Evolutionary conservation across 2,113 vertebrate genomes (phyloP), one percentile per base, ranked within the genome.

Genomic region (Nothobranchius furzeri): DNA sequence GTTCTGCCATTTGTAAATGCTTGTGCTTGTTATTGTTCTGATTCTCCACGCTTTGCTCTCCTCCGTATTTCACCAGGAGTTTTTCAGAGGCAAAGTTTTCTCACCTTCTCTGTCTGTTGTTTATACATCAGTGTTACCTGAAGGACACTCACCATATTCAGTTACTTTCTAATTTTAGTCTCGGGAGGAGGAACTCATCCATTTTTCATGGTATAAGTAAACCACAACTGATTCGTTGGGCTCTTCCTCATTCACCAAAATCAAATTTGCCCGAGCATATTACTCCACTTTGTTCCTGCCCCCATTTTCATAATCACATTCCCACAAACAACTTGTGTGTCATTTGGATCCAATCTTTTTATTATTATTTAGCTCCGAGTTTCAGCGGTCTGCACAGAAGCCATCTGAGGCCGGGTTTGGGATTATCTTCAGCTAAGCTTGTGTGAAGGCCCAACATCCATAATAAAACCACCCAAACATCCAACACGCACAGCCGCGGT

Each of bases 91-190:
- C 36, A n/a, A 62, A 46, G 71, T 61, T 81, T 57, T 53, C 60
- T 67, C 77, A 53, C 67, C 50, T 43, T 24, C 68, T 58, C 56
- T 64, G 64, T 62, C 51, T 12, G 36, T 84, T 78, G 76, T 75
- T 61, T 76, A 70, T 79, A 86, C 82, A 86, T 73, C 62, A 60
- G 85, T 79, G 84, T 79, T 81, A 83, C 71, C 85, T 87, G 85
- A 88, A 91, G 88, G 89, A 83, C 87, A 79, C 64, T 73, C 74
- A 3, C 53, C 76, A 74, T 88, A 85, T 89, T 83, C 80, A 65
- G 79, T 89, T 89, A 70, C 87, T 75, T 70, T 85, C 85, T 91
- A 87, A 85, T 88, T 88, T 88, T 89, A 85, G 84, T 89, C 81
- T 75, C 54, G 3, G 65, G 69, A 87, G 81, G 79, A 76, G 60